These are phyloP conservation scores for Ceuthmochares aereus DNA, from an alignment of 2,113 vertebrate genomes.

Conservation along the genomic window DNA sequence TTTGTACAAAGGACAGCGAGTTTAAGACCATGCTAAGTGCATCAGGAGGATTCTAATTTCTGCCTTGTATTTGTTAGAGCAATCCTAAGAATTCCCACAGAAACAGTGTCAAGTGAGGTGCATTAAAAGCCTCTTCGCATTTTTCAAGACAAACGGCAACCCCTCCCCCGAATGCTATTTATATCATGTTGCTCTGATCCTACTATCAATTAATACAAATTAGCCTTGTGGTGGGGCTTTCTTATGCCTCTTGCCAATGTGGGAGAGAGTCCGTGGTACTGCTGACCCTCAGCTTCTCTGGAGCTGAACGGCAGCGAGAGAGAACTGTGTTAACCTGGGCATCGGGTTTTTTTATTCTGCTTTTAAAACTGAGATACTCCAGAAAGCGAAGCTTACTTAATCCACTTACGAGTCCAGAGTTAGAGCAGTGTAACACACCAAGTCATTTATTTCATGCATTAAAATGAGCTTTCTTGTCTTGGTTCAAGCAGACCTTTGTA, in stretches of 20 bases:
- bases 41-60: conserved; percentile 43
- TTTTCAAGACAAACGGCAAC: conserved; percentile 12
- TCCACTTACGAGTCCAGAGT: conserved; percentile 17
- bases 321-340: conserved; percentile 40
- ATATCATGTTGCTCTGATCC: neutral
- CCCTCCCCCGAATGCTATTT: conserved; percentile 17
- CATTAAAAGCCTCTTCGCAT: conserved; percentile 28
- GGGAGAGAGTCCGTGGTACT: conserved; percentile 26
- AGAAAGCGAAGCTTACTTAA: conserved; percentile 56
- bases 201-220: neutral
- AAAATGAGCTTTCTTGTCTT: conserved; percentile 65
- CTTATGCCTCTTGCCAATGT: conserved; percentile 41
- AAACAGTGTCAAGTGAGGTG: neutral
- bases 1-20: conserved; percentile 4
- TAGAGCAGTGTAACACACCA: conserved; percentile 10
- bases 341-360: conserved; percentile 37
- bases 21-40: neutral
- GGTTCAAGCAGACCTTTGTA: conserved; percentile 48
- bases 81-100: neutral
- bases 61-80: conserved; percentile 49
- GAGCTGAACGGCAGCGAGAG: conserved; percentile 20
- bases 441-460: conserved; percentile 52
- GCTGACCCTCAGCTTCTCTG: conserved; percentile 7
- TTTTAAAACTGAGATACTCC: conserved; percentile 44
- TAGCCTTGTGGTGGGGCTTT: neutral